A percentile compares a stretch with the other conserved stretches of the same genome.
These are phyloP conservation scores for Chunga burmeisteri DNA, from an alignment of 2,113 vertebrate genomes.

Conservation along the genomic window DNA sequence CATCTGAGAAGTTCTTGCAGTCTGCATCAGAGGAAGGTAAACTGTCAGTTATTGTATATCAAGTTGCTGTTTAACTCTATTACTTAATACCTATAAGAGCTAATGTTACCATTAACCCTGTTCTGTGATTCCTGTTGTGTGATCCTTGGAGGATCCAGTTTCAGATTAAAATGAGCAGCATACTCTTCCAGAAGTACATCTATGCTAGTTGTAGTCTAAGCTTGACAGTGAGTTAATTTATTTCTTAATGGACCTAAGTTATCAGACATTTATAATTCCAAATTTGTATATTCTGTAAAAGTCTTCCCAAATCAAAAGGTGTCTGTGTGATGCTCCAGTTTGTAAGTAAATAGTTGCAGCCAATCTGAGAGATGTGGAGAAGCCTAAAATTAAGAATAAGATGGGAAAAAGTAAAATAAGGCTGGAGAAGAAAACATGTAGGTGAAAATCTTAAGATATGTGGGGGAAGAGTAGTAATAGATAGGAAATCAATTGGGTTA, in stretches of 20 bases:
- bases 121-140: background rate
- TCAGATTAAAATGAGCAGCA: background rate
- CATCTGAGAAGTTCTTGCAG: constrained; percentile 93
- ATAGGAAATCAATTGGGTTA: background rate
- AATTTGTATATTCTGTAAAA: background rate
- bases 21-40: constrained; percentile 91
- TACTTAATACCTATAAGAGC: background rate
- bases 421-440: background rate
- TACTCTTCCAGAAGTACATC: background rate
- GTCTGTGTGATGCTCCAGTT: background rate
- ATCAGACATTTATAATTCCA: background rate
- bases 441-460: background rate
- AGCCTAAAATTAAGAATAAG: background rate
- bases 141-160: background rate
- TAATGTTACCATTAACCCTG: background rate
- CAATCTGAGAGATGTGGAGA: background rate
- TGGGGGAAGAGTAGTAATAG: background rate
- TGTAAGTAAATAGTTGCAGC: background rate
- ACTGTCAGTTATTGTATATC: background rate
- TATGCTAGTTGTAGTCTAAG: background rate
- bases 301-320: background rate
- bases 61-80: background rate
- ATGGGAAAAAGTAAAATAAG: background rate
- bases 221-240: background rate
- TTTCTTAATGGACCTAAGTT: background rate